Evolutionary conservation across 2,797 vertebrate species (phyloP).

Genomic region (Neosilurus hyrtlii): DNA sequence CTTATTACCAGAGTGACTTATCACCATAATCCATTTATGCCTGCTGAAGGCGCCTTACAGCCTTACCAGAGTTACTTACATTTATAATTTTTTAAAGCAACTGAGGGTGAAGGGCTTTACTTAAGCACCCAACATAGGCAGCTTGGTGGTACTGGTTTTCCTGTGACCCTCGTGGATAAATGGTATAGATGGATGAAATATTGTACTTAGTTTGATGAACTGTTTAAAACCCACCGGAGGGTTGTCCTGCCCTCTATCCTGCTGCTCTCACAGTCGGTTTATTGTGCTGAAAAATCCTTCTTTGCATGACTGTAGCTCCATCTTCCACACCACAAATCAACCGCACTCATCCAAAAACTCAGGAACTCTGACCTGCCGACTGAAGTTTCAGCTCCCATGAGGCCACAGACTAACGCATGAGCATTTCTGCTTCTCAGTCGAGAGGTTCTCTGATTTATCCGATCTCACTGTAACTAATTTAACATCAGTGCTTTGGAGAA

Average conservation of each 20-base stretch:
- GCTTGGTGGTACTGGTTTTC: too few species aligned
- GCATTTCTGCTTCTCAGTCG: conserved; percentile 39
- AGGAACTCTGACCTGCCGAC: conserved; percentile 16
- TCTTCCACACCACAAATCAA: conserved; percentile 45
- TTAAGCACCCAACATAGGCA: too few species aligned
- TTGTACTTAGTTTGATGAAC: not conserved
- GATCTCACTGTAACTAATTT: conserved; percentile 35
- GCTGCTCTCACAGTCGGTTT: conserved; percentile 14
- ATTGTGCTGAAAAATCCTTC: conserved; percentile 42
- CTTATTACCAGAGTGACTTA: too few species aligned
- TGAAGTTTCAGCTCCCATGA: conserved; percentile 7
- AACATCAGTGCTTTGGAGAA: conserved; percentile 7
- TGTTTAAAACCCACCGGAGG: conserved; percentile 16
- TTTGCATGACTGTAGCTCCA: conserved; percentile 42
- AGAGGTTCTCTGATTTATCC: conserved; percentile 43
- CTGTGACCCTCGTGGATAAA: too few species aligned
- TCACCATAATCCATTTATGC: too few species aligned
- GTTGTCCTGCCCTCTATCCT: conserved; percentile 11
- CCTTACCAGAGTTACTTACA: too few species aligned
- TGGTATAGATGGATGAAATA: not conserved
- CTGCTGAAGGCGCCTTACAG: too few species aligned
- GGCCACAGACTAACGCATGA: conserved; percentile 35
- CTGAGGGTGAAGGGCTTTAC: too few species aligned
- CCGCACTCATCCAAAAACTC: conserved; percentile 18
- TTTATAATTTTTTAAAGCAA: too few species aligned